Evolutionary conservation across 2,113 vertebrate species (phyloP), one percentile per base, ranked within the genome.

Genomic region (Nothobranchius furzeri): DNA sequence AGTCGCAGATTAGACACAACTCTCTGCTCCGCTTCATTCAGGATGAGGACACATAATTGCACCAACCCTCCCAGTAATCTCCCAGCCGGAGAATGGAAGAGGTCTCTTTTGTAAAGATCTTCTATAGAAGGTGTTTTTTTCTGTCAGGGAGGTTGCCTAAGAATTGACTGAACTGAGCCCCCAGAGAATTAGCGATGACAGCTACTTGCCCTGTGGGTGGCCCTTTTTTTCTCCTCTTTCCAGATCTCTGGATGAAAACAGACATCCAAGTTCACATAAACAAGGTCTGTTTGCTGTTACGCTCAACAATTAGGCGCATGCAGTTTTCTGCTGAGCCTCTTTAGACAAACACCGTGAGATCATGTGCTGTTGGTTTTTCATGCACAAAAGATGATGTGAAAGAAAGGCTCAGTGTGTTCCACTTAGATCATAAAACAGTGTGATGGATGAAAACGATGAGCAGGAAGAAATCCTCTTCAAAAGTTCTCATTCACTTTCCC

Each of bases 161-260:
- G 81, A 88, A 83, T 83, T 68, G 49, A 62, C 73, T 68, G 72
- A 88, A 84, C 75, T 77, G 75, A 75, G 57, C 71, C 76, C 47
- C 68, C 60, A 71, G 79, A 83, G 81, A 87, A 90, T 87, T 76
- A 55, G 63, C 68, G 75, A 82, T 76, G 84, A 85, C 88, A 89
- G 82, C 74, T 83, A 66, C 80, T 84, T 81, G 88, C 86, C 84
- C 85, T 56, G 81, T 89, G 91, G 88, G 89, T 89, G 91, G 88
- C 82, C 84, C 82, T 69, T 81, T 78, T 75, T 25, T 25, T 25
- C 11, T 40, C 24, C 72, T 81, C 60, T 72, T 65, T 57, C 30
- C 62, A 76, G 46, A 83, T 88, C 82, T 76, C 55, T 17, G 50
- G 68, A 88, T 71, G 68, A 78, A 74, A 83, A 75, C 73, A 79